A percentile compares a stretch with the other conserved stretches of the same genome.
These are phyloP conservation scores for Cephus pulcher DNA, from an alignment of 2,888 invertebrate genomes.

Conservation along the genomic window DNA sequence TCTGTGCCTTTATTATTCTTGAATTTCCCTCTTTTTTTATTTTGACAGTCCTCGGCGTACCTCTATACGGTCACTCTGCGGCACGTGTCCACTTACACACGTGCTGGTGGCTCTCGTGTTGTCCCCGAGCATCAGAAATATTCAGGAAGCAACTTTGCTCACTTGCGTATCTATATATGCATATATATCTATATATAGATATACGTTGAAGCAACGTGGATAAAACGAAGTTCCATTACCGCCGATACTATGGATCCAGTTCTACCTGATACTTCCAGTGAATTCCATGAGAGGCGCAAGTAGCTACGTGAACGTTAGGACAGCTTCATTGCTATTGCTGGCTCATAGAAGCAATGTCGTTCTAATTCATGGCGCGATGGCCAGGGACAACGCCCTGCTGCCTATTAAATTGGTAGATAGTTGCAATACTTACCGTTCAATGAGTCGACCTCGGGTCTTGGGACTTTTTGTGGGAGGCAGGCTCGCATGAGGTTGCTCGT, in stretches of 20 bases:
- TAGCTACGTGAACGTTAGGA: conserved; percentile 3
- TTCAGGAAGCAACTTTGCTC: not conserved
- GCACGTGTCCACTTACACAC: not conserved
- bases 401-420: conserved; percentile 39
- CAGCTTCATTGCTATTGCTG: conserved; percentile 40
- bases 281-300: not conserved
- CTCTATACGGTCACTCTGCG: not conserved
- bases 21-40: not conserved
- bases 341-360: conserved; percentile 37
- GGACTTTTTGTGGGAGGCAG: not conserved
- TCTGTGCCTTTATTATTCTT: not conserved
- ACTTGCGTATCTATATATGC: not conserved
- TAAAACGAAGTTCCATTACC: not conserved
- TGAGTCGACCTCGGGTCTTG: not conserved
- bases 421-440: conserved; percentile 20
- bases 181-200: not conserved
- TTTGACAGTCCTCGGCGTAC: not conserved
- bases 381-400: conserved; percentile 30
- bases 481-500: not conserved
- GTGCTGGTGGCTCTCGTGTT: not conserved
- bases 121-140: not conserved
- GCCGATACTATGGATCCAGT: not conserved
- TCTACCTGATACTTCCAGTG: not conserved
- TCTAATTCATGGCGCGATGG: conserved; percentile 42
- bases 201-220: not conserved